Conservation (phyloP, 2,113 vertebrate species). For the Ifrita kowaldi region DNA sequence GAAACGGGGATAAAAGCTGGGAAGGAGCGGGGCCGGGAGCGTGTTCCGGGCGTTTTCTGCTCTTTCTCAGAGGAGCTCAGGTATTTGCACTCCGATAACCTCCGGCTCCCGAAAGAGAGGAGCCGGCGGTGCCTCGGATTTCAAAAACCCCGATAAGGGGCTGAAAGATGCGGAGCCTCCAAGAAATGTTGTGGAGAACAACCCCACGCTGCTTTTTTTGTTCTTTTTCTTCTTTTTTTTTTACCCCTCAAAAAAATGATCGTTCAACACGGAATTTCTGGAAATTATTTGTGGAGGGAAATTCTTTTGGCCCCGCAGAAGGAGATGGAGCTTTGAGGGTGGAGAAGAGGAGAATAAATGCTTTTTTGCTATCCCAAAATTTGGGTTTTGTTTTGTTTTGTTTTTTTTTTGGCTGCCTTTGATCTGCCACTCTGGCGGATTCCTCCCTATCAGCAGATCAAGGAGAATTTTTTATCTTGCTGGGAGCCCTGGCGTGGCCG, state of each 20-base stretch:
- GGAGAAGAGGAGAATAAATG: neutral
- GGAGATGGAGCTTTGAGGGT: neutral
- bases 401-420: neutral
- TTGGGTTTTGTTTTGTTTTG: neutral
- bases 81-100: constrained; percentile 76
- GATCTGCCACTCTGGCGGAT: neutral
- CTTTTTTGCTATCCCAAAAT: neutral
- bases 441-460: constrained; percentile 36
- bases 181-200: neutral
- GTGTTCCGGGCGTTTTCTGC: constrained; percentile 64
- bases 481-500: neutral
- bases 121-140: constrained; percentile 49
- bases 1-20: constrained; percentile 19
- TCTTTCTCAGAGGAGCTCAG: constrained; percentile 65
- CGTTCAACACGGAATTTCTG: neutral
- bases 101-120: constrained; percentile 59
- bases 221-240: neutral
- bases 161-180: constrained; percentile 18
- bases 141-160: constrained; percentile 47
- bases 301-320: neutral
- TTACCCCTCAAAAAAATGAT: neutral
- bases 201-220: neutral
- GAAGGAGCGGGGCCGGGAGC: constrained; percentile 12
- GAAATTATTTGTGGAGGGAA: neutral
- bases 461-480: constrained; percentile 42